These are phyloP conservation scores for Drosophila jambulina DNA, from an alignment of 1,140 invertebrate species.

Conservation along the genomic window DNA sequence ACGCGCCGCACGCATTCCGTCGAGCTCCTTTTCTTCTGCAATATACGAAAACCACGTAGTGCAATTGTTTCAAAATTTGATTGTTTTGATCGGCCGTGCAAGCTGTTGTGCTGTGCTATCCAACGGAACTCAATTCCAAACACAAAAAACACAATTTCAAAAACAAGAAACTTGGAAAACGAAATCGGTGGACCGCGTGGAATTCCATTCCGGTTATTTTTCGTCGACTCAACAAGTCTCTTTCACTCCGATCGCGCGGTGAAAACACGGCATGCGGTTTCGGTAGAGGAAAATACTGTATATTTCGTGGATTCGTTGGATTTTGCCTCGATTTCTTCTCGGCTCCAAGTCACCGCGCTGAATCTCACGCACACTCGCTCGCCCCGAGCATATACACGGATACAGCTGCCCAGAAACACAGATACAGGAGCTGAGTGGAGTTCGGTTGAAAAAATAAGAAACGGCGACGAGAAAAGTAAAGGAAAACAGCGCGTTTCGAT, in stretches of 20 bases:
- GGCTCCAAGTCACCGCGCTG: slow-evolving; percentile 17
- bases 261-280: slow-evolving; percentile 12
- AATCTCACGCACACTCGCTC: slow-evolving; percentile 32
- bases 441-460: slow-evolving; percentile 18
- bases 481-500: slow-evolving; percentile 48
- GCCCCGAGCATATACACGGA: slow-evolving; percentile 25
- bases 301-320: slow-evolving; percentile 15
- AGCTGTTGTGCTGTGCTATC: too few relatives aligned
- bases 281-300: not conserved
- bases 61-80: too few relatives aligned
- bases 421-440: slow-evolving; percentile 55
- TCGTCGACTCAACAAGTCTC: slow-evolving; percentile 17
- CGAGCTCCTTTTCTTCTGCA: too few relatives aligned
- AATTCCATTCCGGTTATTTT: slow-evolving; percentile 11
- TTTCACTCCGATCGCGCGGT: slow-evolving; percentile 13
- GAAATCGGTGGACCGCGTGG: slow-evolving; percentile 4
- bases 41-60: too few relatives aligned
- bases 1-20: too few relatives aligned
- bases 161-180: not conserved
- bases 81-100: too few relatives aligned
- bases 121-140: too few relatives aligned
- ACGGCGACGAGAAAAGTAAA: slow-evolving; percentile 1
- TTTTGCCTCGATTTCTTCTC: slow-evolving; percentile 22
- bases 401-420: slow-evolving; percentile 40
- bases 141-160: too few relatives aligned